phyloP scores from a whole-genome alignment of 2,888 invertebrate species.

The Pecten maximus region DNA sequence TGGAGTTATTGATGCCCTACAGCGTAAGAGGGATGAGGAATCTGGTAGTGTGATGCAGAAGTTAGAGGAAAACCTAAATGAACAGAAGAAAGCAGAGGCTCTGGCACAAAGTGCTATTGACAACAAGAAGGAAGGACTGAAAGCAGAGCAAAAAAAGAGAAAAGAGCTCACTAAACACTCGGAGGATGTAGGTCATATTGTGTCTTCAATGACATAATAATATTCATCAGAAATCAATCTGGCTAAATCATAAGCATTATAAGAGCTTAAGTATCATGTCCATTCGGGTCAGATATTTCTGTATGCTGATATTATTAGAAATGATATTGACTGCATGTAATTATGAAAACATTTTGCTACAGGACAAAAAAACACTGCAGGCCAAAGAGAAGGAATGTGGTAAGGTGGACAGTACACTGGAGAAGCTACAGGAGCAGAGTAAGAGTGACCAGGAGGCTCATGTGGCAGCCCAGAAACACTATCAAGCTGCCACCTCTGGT shows the following conservation, averaged over 20 bases:
- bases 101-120: slow-evolving; percentile 86
- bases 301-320: too few relatives aligned
- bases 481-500: slow-evolving; percentile 93
- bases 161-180: slow-evolving; percentile 87
- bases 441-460: slow-evolving; percentile 87
- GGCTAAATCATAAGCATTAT: too few relatives aligned
- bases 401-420: slow-evolving; percentile 86
- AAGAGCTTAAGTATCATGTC: too few relatives aligned
- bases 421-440: slow-evolving; percentile 88
- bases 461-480: slow-evolving; percentile 89
- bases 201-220: too few relatives aligned
- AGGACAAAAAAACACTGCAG: slow-evolving; percentile 85
- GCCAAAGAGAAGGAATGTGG: slow-evolving; percentile 85
- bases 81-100: slow-evolving; percentile 88
- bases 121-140: slow-evolving; percentile 87
- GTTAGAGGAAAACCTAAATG: slow-evolving; percentile 87
- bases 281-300: too few relatives aligned
- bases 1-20: slow-evolving; percentile 86
- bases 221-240: too few relatives aligned
- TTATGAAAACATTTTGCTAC: slow-evolving; percentile 45
- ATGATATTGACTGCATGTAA: not conserved
- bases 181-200: slow-evolving; percentile 84
- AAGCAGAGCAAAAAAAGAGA: slow-evolving; percentile 88
- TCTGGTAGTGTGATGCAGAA: slow-evolving; percentile 86
- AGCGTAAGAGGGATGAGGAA: slow-evolving; percentile 88